Conservation (phyloP, 2,888 invertebrate species). For the Gibbula magus region DNA sequence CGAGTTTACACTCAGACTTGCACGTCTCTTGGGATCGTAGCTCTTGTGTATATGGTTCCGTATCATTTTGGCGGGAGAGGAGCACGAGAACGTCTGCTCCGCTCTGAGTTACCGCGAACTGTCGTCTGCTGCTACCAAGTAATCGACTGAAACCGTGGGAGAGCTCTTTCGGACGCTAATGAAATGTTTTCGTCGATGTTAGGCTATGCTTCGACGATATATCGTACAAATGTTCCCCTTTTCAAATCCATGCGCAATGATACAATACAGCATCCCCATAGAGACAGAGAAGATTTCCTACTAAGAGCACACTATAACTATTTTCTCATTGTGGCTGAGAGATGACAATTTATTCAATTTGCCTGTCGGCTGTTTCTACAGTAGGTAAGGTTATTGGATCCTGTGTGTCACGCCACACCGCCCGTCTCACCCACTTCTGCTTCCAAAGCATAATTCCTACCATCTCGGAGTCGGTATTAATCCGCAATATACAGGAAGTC, state of each 20-base stretch:
- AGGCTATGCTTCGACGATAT: neutral
- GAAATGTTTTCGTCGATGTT: neutral
- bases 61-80: conserved; percentile 13
- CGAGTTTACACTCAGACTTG: conserved; percentile 1
- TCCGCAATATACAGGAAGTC: neutral
- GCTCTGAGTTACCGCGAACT: neutral
- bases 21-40: conserved; percentile 2
- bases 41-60: conserved; percentile 22
- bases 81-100: neutral
- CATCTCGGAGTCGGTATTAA: neutral
- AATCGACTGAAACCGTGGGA: conserved; percentile 7
- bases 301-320: too few relatives aligned
- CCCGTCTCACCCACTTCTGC: neutral
- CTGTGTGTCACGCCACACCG: neutral
- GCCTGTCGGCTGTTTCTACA: neutral
- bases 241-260: conserved; percentile 9
- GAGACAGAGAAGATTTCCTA: neutral
- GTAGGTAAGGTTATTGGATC: neutral
- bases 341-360: conserved; percentile 18
- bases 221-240: neutral
- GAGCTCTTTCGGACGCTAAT: neutral
- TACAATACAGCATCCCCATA: conserved; percentile 3
- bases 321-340: neutral
- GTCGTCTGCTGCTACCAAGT: conserved; percentile 1
- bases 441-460: neutral